Base-by-base conservation (phyloP, 1,140 invertebrate genomes). In the Drosophila bocqueti region DNA sequence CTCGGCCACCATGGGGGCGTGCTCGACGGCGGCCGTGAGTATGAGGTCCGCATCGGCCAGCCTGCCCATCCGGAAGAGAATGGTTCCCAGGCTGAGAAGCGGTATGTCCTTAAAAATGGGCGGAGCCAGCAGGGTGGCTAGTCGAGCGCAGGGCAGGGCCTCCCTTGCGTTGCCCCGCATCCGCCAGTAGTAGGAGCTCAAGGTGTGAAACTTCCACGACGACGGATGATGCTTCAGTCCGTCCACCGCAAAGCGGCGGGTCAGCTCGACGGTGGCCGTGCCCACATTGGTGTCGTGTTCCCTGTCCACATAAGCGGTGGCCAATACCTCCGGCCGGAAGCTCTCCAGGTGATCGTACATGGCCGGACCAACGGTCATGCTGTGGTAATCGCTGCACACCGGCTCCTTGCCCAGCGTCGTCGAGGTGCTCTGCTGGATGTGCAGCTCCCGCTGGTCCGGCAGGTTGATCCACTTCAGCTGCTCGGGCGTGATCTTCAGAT, bases 111-210 rank as follows among this genome's bases (percentile, higher is more conserved):
- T 96, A 66, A 95, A 93, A 34, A 96, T 95, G 40, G 97, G 96
- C 54, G 96, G 96, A 42, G 96, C 96, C 93, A 95, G 96, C 92
- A 97, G 95, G 13, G 98, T 94, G 36, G 97, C 96, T 79, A 97
- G 92, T 18, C 97, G 94, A 21, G 96, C 95, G 93, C 97, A 98
- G 89, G 98, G 97, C 55, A 98, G 93, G 11, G 97, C 97, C 90
- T 96, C 95, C 34, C 95, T 94, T 10, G 96, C 95, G 91, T 97
- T 95, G 31, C 97, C 97, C 85, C 95, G 95, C 3, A 96, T 95
- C 57, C 97, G 94, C 97, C 97, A 98, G 93, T 97, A 98, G 63
- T 98, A 95, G 16, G 97, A 95, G 47, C 96, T 97, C 83, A 98
- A 94, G 91, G 97, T 97, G 84, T 97, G 96, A 86, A 97, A 95